Evolutionary conservation across 2,113 vertebrate species (phyloP), one percentile per base, ranked within the genome.

Genomic region (Anser cygnoides): DNA sequence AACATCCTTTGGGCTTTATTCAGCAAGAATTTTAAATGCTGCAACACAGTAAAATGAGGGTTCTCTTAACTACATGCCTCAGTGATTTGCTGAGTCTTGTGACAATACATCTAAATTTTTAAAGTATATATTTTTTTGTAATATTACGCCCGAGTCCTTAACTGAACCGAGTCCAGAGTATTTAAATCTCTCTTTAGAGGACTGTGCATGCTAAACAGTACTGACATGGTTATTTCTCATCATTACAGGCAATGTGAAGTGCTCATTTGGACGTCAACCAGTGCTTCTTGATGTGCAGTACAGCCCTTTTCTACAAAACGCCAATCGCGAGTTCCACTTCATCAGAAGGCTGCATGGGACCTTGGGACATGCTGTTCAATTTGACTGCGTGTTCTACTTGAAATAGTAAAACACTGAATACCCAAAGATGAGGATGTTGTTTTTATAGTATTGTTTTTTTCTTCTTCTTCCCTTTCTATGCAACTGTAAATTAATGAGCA

Each of bases 401-500:
- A 97, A 96, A 95, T 87, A 97, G 96, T 97, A 55, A 96, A 95
- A 97, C 97, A 98, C 98, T 97, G 96, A 98, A 98, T 97, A 98
- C 98, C 99, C 99, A 99, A 99, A 99, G 99, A 99, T 81, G 23
- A 98, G 94, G 96, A 97, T 98, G 96, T 98, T 98, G 97, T 97
- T 98, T 98, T 98, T 98, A 97, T 97, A 97, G 95, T 97, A 96
- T 92, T 95, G 61, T 91, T 92, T 98, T 92, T 97, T 98, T 97
- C 97, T 96, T 98, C 97, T 98, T 97, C 98, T 97, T 98, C 98
- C 98, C 97, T 98, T 99, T 99, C 99, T 99, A 99, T 99, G 99
- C 99, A 99, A 99, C 93, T 99, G 99, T 99, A 99, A 98, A 99
- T 99, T 98, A 98, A 98, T 89, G 97, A 98, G 98, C 97, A 98